Percentiles rank a stretch among this genome's conserved stretches.
These are phyloP conservation scores for Leuciscus waleckii DNA, from an alignment of 2,797 vertebrate genomes.

Conservation along the genomic window DNA sequence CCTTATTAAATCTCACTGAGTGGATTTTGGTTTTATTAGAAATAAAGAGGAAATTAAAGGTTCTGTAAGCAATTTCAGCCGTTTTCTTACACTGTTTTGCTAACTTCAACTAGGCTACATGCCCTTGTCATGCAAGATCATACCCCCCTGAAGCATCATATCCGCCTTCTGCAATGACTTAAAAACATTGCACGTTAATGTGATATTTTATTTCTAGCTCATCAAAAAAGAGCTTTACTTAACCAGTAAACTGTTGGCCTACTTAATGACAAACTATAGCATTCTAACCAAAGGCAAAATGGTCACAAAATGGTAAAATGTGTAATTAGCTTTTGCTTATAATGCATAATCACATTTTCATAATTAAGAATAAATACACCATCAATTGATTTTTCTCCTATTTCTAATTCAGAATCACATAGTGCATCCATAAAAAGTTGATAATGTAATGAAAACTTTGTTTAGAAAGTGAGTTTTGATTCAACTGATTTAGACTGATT, in stretches of 20 bases:
- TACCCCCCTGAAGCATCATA: not conserved
- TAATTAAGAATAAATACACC: not conserved
- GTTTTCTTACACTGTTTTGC: not conserved
- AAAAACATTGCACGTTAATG: not conserved
- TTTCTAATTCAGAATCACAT: not conserved
- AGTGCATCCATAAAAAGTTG: not conserved
- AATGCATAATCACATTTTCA: not conserved
- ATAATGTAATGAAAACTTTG: not conserved
- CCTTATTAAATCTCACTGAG: constrained; percentile 47
- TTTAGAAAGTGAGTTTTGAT: not conserved
- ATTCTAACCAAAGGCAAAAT: not conserved
- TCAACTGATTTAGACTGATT: not conserved
- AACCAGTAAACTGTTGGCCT: not conserved
- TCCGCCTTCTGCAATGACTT: not conserved
- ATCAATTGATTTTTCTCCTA: not conserved
- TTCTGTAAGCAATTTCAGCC: constrained; percentile 7
- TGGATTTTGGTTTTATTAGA: constrained; percentile 39
- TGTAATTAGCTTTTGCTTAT: not conserved
- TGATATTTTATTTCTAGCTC: not conserved
- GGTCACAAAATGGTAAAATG: not conserved
- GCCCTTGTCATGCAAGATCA: not conserved
- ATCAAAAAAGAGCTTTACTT: not conserved
- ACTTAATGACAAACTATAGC: not conserved
- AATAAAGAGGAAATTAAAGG: constrained; percentile 27
- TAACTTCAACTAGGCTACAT: not conserved